Conservation (phyloP, 2,113 vertebrate species). For the Edolisoma coerulescens region DNA sequence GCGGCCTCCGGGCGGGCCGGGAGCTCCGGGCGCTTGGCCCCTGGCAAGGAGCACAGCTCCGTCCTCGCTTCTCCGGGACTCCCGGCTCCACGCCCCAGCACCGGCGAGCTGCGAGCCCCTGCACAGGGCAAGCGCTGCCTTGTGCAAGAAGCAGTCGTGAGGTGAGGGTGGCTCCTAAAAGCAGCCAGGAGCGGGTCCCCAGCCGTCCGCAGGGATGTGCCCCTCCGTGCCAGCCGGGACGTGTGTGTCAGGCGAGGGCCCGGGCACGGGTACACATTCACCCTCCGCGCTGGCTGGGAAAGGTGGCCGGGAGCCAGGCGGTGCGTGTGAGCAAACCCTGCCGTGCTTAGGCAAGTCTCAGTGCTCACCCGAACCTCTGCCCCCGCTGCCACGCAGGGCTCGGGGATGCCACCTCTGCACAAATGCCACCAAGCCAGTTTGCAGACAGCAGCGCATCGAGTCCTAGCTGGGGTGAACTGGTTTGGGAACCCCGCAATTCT, state of each 20-base stretch:
- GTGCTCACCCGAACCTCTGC: neutral
- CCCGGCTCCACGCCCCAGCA: no score
- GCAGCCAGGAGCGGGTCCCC: neutral
- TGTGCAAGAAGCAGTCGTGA: neutral
- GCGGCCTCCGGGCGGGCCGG: fast-evolving
- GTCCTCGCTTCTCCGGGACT: fast-evolving
- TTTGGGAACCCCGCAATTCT: neutral
- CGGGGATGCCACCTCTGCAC: neutral
- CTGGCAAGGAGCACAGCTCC: fast-evolving
- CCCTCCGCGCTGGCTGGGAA: neutral
- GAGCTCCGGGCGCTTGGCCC: neutral
- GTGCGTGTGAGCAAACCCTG: neutral
- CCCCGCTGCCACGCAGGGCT: neutral
- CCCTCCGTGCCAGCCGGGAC: neutral
- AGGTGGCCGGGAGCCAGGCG: neutral
- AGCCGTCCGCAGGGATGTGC: neutral
- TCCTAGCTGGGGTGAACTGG: neutral
- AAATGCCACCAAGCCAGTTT: neutral
- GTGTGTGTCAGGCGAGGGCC: fast-evolving
- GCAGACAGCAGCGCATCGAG: fast-evolving
- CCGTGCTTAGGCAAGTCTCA: fast-evolving
- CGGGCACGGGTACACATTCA: fast-evolving
- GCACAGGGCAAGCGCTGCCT: neutral
- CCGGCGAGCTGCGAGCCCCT: neutral
- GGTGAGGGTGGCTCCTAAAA: neutral